These are phyloP conservation scores for Abrostola triplasia DNA, from an alignment of 2,888 invertebrate species.

Conservation along the genomic window DNA sequence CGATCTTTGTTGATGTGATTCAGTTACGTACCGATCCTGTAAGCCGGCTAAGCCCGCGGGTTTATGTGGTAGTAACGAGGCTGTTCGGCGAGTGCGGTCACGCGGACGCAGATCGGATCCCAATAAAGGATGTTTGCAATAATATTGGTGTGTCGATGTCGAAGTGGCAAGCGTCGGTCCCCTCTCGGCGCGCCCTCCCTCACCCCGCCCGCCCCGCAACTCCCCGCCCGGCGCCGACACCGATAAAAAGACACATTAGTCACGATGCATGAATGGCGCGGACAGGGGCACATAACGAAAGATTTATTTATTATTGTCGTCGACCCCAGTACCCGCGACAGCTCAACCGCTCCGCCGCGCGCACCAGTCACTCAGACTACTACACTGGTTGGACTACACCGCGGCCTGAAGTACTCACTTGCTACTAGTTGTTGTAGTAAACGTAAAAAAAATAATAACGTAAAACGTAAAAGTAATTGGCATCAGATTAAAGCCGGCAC, in stretches of 20 bases:
- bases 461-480: too few relatives aligned
- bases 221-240: constrained; percentile 17
- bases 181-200: background rate
- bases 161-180: constrained; percentile 8
- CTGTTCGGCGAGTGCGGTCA: background rate
- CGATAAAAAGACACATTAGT: constrained; percentile 54
- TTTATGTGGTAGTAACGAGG: background rate
- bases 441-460: too few relatives aligned
- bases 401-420: too few relatives aligned
- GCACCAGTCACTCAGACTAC: too few relatives aligned
- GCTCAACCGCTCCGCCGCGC: too few relatives aligned
- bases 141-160: constrained; percentile 21
- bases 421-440: too few relatives aligned
- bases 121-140: constrained; percentile 20
- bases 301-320: constrained; percentile 32
- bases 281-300: constrained; percentile 43
- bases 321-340: too few relatives aligned
- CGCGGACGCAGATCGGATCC: background rate
- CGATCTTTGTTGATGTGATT: constrained; percentile 5
- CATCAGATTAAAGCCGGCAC: too few relatives aligned
- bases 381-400: too few relatives aligned
- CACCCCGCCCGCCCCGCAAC: background rate
- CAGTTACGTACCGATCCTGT: too few relatives aligned
- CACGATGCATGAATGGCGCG: constrained; percentile 49
- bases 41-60: too few relatives aligned